These are phyloP conservation scores for Andrena fulva DNA, from an alignment of 2,888 invertebrate species.

Conservation along the genomic window DNA sequence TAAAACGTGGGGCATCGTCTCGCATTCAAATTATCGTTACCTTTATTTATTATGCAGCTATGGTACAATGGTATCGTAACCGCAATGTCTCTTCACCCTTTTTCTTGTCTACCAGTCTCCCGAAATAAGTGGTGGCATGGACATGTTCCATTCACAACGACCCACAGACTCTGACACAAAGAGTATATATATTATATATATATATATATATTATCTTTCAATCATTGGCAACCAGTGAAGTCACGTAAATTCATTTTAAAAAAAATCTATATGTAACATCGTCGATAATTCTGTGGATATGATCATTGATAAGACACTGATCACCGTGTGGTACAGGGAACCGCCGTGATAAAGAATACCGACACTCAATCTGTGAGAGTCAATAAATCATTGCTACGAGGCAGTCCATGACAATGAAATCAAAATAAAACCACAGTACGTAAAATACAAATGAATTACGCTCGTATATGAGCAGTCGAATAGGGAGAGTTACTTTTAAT, in stretches of 20 bases:
- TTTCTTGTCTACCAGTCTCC: constrained; percentile 71
- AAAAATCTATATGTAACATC: constrained; percentile 26
- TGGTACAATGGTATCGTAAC: constrained; percentile 83
- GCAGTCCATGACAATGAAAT: constrained; percentile 62
- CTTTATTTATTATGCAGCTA: constrained; percentile 83
- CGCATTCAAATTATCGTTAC: constrained; percentile 80
- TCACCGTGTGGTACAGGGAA: constrained; percentile 29
- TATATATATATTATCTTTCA: constrained; percentile 13
- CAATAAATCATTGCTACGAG: constrained; percentile 69
- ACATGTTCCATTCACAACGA: constrained; percentile 65
- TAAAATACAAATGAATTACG: constrained; percentile 66
- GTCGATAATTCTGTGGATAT: constrained; percentile 31
- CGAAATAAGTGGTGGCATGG: constrained; percentile 68
- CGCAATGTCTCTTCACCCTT: constrained; percentile 81
- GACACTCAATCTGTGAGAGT: constrained; percentile 60
- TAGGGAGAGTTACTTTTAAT: constrained; percentile 64
- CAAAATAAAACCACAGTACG: constrained; percentile 67
- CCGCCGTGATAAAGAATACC: constrained; percentile 37
- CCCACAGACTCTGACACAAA: constrained; percentile 62
- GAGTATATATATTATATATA: constrained; percentile 25
- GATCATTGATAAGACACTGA: constrained; percentile 45
- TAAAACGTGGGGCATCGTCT: constrained; percentile 81
- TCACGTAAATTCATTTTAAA: constrained; percentile 40
- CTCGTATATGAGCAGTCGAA: constrained; percentile 64
- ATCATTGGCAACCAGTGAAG: constrained; percentile 46